Base-by-base conservation (phyloP, 2,888 invertebrate genomes). In the Amaurobius ferox region DNA sequence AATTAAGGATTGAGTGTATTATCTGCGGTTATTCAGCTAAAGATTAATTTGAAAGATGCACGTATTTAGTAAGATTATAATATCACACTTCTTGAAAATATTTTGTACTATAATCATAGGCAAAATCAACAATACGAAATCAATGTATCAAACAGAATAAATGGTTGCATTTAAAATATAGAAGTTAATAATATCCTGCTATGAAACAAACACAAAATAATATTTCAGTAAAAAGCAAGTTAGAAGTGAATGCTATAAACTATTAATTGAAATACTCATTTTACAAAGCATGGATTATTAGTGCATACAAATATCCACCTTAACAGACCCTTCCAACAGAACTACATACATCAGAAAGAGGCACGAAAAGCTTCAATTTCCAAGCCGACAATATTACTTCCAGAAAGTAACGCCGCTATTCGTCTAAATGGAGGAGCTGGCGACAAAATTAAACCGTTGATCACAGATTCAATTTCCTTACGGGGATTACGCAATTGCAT, bases 401-500 rank as follows among this genome's bases (percentile, higher is more conserved):
- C 23, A 19, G n/a, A 66, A 66, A 66, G 16, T 19, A 66, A 19
- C 68, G 19, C 68, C 39, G 40, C 68, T 68, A 40, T 28, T 28
- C 68, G 23, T 28, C 68, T 68, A 26, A 68, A 68, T 66, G 66
- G 72, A 55, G 79, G 48, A 72, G 28, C 66, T 44, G 26, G 66
- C 28, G 30, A 64, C 79, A 71, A 79, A 67, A 79, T 73, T 72
- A 73, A 79, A 72, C 67, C 61, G 78, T 61, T 55, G 64, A 48
- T 71, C 66, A 62, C 76, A 70, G 70, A 62, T 77, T 85, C 78
- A 85, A 85, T 85, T 85, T 77, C 83, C 66, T 77, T n/a, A 55
- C 71, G 55, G 71, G 77, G 83, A 85, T 77, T 72, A 77, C 77
- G 66, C 83, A 72, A 77, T 72, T 85, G 40, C 77, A 85, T 85